Evolutionary conservation across 2,113 vertebrate genomes (phyloP).

Genomic region (Halichoerus grypus): DNA sequence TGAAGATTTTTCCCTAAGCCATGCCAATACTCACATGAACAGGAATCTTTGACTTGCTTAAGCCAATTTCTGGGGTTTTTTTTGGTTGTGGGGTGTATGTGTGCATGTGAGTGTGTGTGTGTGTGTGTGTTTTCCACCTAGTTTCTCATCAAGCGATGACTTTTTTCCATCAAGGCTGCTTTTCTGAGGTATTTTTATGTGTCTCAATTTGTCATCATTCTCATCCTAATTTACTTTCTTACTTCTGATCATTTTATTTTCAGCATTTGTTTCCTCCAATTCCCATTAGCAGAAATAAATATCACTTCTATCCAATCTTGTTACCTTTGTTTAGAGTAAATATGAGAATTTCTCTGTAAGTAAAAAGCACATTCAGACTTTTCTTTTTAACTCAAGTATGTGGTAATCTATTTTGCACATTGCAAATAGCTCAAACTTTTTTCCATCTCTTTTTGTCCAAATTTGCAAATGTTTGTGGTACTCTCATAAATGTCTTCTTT

Average conservation of each 20-base stretch:
- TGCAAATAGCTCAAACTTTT: background rate
- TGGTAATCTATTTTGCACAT: background rate
- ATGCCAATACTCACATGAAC: background rate
- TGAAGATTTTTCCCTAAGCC: background rate
- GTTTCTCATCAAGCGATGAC: background rate
- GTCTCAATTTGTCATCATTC: background rate
- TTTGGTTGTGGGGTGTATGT: background rate
- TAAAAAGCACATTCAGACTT: background rate
- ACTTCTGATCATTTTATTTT: background rate
- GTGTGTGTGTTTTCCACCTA: background rate
- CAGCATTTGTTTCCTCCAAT: background rate
- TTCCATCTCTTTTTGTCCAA: background rate
- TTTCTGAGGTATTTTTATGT: background rate
- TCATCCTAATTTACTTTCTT: slow-evolving; percentile 21
- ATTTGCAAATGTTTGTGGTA: background rate
- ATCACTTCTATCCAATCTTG: background rate
- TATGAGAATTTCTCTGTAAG: background rate
- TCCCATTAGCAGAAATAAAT: slow-evolving; percentile 11
- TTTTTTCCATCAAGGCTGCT: background rate
- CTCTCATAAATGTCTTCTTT: background rate
- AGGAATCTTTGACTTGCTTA: slow-evolving; percentile 1
- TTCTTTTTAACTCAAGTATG: background rate
- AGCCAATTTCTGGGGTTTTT: background rate
- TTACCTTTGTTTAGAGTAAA: background rate
- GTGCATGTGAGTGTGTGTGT: background rate